Evolutionary conservation across 2,797 vertebrate genomes (phyloP), one percentile per base, ranked within the genome.

Genomic region (Malurus splendens): DNA sequence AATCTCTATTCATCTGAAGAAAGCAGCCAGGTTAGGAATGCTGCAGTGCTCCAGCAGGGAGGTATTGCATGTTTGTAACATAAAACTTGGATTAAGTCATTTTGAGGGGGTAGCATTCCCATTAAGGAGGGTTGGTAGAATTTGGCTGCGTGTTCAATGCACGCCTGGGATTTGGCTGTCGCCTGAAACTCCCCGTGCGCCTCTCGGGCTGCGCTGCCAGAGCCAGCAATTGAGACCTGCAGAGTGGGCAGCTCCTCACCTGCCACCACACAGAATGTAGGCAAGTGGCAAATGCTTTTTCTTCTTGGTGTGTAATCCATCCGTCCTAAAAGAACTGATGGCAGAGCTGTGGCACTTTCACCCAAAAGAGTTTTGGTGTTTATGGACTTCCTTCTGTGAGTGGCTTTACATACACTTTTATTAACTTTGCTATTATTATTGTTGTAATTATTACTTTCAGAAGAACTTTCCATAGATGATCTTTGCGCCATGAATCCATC

Each of bases 141-240:
- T 56, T 55, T 82, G 87, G 85, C 82, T 75, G 68, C 0, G 0
- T 77, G 57, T 82, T 50, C 80, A 62, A 56, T 0, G 0, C 61
- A 33, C 3, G 23, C n/a, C 80, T 80, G 50, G 70, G 77, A 56
- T 86, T 80, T 86, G 88, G 65, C 65, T 77, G 83, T 71, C 1
- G 5, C 23, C 76, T 59, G 62, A 67, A 87, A 57, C 74, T 78
- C 89, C 74, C 77, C 7, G 44, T 32, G 75, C 0, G 4, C 70
- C 54, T 77, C 74, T 16, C 6, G 54, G 73, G 64, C 82, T 82
- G 48, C 0, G 0, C 70, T 93, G 82, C 87, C 81, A 72, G 84
- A 9, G 25, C 66, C 24, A 82, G 56, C 47, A 51, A 30, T 0
- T 41, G 78, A 81, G 74, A 78, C 28, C 82, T 45, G 48, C 36